Percentiles rank a stretch among this genome's conserved stretches.
phyloP scores from a whole-genome alignment of 1,140 invertebrate species.

The Macrocentrus cingulum region DNA sequence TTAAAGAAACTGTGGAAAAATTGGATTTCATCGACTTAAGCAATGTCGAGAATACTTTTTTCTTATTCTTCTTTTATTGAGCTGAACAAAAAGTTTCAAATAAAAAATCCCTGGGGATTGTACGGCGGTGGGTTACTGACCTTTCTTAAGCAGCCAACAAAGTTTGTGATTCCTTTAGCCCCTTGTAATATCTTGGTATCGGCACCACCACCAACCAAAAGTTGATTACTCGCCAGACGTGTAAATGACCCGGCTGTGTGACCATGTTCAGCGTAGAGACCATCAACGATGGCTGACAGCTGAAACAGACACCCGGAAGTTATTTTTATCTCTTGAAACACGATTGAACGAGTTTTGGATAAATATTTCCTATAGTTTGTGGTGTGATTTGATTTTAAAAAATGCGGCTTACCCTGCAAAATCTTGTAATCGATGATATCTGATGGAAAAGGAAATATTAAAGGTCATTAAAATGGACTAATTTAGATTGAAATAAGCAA shows the following conservation, averaged over 20 bases:
- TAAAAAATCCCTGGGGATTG: no score
- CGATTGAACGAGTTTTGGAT: no score
- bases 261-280: constrained; percentile 86
- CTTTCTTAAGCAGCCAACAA: constrained; percentile 93
- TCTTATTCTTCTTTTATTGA: no score
- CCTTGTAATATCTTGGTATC: constrained; percentile 78
- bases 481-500: background rate
- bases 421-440: constrained; percentile 82
- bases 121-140: no score
- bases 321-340: no score
- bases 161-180: constrained; percentile 84
- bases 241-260: constrained; percentile 90
- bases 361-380: no score
- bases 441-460: constrained; percentile 55
- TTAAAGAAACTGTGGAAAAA: background rate
- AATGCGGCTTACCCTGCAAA: constrained; percentile 75
- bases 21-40: no score
- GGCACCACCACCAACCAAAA: constrained; percentile 88
- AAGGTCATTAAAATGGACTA: background rate
- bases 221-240: constrained; percentile 81
- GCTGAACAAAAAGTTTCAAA: no score
- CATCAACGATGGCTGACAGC: constrained; percentile 90
- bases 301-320: constrained; percentile 65
- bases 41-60: no score
- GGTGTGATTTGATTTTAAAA: no score